Percentiles rank a stretch among this genome's conserved stretches.
These are phyloP conservation scores for Chiroxiphia lanceolata DNA, from an alignment of 2,797 vertebrate genomes.

Conservation along the genomic window DNA sequence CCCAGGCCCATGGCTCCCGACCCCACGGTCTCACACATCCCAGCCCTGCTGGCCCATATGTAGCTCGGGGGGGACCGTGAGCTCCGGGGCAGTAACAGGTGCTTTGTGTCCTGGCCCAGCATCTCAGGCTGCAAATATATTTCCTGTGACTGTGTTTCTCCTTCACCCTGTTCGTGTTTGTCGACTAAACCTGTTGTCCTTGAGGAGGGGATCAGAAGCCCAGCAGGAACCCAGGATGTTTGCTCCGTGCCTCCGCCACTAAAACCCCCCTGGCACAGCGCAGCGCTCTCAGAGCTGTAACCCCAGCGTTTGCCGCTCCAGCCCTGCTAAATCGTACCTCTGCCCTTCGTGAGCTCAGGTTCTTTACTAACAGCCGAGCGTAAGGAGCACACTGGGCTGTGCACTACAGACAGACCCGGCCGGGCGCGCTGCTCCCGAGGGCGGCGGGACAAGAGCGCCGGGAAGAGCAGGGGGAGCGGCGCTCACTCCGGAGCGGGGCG, in stretches of 20 bases:
- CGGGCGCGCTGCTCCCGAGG: neutral
- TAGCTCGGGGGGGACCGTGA: neutral
- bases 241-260: neutral
- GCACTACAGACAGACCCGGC: neutral
- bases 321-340: neutral
- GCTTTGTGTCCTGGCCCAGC: neutral
- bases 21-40: neutral
- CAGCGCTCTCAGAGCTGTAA: neutral
- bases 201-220: neutral
- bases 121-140: neutral
- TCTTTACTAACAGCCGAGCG: neutral
- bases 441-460: neutral
- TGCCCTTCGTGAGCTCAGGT: neutral
- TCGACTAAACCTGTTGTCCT: neutral
- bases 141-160: neutral
- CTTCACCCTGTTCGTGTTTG: neutral
- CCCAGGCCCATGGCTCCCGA: neutral
- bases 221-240: neutral
- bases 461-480: too few species aligned
- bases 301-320: neutral
- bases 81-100: neutral
- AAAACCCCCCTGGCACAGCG: neutral
- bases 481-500: neutral
- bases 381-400: accelerated
- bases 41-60: neutral